Evolutionary conservation across 2,113 vertebrate genomes (phyloP).

Genomic region (Oenanthe oenanthe): DNA sequence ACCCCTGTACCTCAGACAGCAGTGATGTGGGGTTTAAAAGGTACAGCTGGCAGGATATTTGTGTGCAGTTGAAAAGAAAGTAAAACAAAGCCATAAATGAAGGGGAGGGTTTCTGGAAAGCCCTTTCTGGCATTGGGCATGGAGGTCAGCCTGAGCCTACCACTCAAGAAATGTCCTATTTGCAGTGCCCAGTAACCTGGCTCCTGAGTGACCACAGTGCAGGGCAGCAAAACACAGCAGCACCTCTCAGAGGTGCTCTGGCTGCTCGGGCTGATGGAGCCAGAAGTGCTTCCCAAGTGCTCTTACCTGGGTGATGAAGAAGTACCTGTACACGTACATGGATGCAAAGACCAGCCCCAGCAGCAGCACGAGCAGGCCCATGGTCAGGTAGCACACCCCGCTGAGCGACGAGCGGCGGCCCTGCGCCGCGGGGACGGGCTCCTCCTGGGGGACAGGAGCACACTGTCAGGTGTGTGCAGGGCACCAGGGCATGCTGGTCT

Average conservation of each 20-base stretch:
- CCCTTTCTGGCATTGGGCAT: fast-evolving
- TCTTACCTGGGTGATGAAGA: conserved; percentile 89
- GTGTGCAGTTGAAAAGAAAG: neutral
- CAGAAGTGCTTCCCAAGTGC: neutral
- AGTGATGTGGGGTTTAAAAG: neutral
- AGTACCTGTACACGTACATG: conserved; percentile 92
- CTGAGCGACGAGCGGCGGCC: conserved; percentile 80
- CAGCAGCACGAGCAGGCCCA: conserved; percentile 87
- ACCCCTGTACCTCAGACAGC: neutral
- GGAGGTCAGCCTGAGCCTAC: neutral
- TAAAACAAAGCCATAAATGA: neutral
- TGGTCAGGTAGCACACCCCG: conserved; percentile 88
- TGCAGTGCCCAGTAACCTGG: neutral
- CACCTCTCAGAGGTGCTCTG: neutral
- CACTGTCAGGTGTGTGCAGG: neutral
- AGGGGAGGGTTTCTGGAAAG: neutral
- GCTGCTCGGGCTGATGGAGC: neutral
- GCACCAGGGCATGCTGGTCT: neutral
- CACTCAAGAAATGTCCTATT: neutral
- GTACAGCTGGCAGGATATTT: neutral
- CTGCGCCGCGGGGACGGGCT: conserved; percentile 63
- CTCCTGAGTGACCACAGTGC: neutral
- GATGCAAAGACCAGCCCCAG: conserved; percentile 89
- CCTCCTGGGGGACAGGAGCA: conserved; percentile 58
- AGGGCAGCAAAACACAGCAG: neutral